Percentiles rank a stretch among this genome's conserved stretches.
Evolutionary conservation across 2,797 vertebrate species (phyloP).

Genomic region (Mus caroli): DNA sequence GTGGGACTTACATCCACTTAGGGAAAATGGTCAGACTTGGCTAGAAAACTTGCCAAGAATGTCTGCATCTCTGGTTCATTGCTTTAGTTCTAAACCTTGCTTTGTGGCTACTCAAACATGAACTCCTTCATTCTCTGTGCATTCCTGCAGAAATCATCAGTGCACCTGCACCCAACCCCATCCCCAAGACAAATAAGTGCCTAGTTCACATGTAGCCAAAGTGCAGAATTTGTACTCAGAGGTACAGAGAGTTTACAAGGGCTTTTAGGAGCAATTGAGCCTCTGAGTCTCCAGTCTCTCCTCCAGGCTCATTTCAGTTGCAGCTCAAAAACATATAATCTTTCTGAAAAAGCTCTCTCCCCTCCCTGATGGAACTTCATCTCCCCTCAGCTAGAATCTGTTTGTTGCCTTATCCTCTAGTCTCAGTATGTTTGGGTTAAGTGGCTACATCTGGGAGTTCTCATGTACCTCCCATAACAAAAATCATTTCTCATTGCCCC

Average conservation of each 20-base stretch:
- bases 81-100: not conserved
- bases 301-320: not conserved
- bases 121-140: not conserved
- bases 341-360: too few relatives aligned
- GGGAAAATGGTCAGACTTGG: not conserved
- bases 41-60: not conserved
- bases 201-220: not conserved
- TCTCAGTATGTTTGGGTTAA: not conserved
- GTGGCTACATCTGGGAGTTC: not conserved
- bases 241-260: not conserved
- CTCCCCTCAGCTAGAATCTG: not conserved
- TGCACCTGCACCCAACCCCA: not conserved
- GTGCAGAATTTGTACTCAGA: not conserved
- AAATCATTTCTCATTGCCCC: not conserved
- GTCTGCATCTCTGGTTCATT: not conserved
- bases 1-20: fast-evolving
- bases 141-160: not conserved
- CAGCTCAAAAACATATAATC: not conserved
- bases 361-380: not conserved
- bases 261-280: not conserved
- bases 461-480: not conserved
- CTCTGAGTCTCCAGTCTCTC: not conserved
- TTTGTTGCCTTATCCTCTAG: not conserved
- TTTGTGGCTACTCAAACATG: not conserved
- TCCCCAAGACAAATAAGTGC: not conserved